phyloP scores from a whole-genome alignment of 2,113 vertebrate species.

The Zeus faber region DNA sequence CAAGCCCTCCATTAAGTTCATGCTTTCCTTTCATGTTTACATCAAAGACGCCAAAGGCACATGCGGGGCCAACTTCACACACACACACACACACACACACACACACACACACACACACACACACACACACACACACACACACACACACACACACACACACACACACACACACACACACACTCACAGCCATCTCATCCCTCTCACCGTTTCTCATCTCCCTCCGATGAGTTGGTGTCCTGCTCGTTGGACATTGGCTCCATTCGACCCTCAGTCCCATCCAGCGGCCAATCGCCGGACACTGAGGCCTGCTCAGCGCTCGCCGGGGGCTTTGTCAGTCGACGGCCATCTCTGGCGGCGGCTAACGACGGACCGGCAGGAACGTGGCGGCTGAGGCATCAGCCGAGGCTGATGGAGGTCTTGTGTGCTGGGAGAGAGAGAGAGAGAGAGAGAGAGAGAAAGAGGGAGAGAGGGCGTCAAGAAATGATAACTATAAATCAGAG shows the following conservation, averaged over 20 bases:
- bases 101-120: slow-evolving; percentile 1
- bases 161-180: slow-evolving; percentile 8
- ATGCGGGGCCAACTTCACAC: no score
- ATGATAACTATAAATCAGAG: no score
- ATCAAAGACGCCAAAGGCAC: slow-evolving; percentile 28
- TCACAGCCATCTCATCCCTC: slow-evolving; percentile 14
- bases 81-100: no score
- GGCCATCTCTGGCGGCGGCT: slow-evolving; percentile 31
- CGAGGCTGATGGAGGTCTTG: slow-evolving; percentile 6
- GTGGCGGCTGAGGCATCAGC: slow-evolving; percentile 30
- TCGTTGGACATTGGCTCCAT: slow-evolving; percentile 66
- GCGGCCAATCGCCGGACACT: slow-evolving; percentile 62
- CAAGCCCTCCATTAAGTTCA: slow-evolving; percentile 20
- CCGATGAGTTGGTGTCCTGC: slow-evolving; percentile 66
- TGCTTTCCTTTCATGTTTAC: slow-evolving; percentile 39
- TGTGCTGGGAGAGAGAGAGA: not conserved
- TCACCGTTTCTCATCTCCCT: slow-evolving; percentile 73
- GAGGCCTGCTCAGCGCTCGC: slow-evolving; percentile 65
- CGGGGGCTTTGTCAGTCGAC: slow-evolving; percentile 39
- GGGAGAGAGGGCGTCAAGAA: not conserved
- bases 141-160: slow-evolving; percentile 40
- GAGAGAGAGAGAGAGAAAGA: not conserved
- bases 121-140: not conserved
- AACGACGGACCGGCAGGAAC: slow-evolving; percentile 30
- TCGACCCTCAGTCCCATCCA: slow-evolving; percentile 49